Evolutionary conservation across 2,113 vertebrate genomes (phyloP).

Genomic region (Hippocampus mohnikei): DNA sequence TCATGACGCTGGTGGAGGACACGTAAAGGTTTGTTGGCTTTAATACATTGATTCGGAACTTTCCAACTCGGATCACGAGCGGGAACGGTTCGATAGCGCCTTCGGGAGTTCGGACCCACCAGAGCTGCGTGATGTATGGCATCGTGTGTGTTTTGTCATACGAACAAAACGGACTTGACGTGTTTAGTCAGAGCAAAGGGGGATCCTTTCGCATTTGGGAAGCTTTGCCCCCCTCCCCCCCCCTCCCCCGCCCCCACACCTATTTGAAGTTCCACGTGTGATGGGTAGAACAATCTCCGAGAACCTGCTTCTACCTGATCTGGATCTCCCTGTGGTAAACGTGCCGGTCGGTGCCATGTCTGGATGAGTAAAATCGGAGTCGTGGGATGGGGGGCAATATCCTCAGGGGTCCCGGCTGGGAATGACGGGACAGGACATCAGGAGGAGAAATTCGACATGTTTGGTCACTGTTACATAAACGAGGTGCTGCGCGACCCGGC

Average conservation of each 20-base stretch:
- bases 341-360: background rate
- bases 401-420: background rate
- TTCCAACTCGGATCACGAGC: background rate
- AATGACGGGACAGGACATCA: background rate
- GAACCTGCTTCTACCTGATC: background rate
- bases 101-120: background rate
- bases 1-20: constrained; percentile 30
- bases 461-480: constrained; percentile 32
- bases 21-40: constrained; percentile 32
- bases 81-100: background rate
- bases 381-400: constrained; percentile 4
- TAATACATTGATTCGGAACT: background rate
- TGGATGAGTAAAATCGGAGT: constrained; percentile 42
- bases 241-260: no score
- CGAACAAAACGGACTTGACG: background rate
- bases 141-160: background rate
- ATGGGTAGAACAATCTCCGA: background rate
- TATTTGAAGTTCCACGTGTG: background rate
- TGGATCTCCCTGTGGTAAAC: background rate
- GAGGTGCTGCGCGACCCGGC: background rate
- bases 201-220: no score
- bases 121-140: background rate
- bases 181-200: background rate
- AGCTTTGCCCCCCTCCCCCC: no score
- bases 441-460: background rate